These are phyloP conservation scores for Ophioderma brevispina DNA, from an alignment of 35 echinoderm and acorn worm genomes.

Conservation along the genomic window DNA sequence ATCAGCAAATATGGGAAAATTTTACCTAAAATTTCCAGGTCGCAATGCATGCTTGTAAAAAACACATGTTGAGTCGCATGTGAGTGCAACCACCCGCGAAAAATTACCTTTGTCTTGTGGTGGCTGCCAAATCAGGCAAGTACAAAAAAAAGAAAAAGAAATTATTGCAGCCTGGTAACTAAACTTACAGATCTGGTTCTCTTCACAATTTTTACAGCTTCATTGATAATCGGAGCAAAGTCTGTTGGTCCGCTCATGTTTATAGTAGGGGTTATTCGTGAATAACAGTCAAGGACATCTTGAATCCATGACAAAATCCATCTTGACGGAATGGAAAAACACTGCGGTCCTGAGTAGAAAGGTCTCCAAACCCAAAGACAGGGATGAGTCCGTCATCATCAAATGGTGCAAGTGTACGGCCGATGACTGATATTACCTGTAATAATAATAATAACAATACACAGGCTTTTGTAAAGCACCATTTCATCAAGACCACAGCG, in stretches of 20 bases:
- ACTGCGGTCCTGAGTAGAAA: slow-evolving; percentile 67
- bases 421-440: slow-evolving; percentile 88
- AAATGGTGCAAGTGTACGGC: slow-evolving; percentile 85
- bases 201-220: slow-evolving; percentile 76
- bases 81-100: no score
- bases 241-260: slow-evolving; percentile 90
- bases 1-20: no score
- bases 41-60: no score
- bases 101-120: no score
- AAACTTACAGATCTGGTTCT: slow-evolving; percentile 78
- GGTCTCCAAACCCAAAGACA: slow-evolving; percentile 88
- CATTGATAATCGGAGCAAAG: slow-evolving; percentile 85
- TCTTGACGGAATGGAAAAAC: slow-evolving; percentile 85
- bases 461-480: no score
- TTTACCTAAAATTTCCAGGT: no score
- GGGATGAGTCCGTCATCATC: slow-evolving; percentile 94
- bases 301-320: slow-evolving; percentile 72
- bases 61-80: no score
- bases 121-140: no score
- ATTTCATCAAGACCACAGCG: no score
- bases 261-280: slow-evolving; percentile 62
- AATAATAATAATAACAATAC: no score
- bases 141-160: no score
- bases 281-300: slow-evolving; percentile 81
- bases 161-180: no score